Evolutionary conservation across 2,888 invertebrate species (phyloP).

Genomic region (Allolobophora icterica): DNA sequence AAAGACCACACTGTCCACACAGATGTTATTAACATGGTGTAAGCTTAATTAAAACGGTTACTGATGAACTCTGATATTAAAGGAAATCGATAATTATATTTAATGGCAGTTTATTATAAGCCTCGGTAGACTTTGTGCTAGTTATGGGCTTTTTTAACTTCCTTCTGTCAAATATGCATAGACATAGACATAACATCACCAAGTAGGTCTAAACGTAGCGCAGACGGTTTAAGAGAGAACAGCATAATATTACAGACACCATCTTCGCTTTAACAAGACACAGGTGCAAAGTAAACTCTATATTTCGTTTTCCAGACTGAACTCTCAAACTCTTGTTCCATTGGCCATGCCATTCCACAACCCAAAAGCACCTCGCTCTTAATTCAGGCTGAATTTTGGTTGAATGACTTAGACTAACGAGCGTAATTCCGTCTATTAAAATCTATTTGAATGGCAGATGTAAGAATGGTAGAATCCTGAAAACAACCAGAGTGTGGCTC

Average conservation of each 20-base stretch:
- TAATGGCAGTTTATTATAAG: no score
- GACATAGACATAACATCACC: no score
- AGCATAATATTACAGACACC: neutral
- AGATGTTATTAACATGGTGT: neutral
- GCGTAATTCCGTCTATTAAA: no score
- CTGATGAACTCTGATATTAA: neutral
- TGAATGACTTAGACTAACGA: neutral
- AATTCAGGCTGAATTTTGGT: neutral
- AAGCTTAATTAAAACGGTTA: neutral
- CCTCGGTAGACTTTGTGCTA: neutral
- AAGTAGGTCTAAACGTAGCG: neutral
- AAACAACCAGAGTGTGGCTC: neutral
- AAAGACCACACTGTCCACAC: neutral
- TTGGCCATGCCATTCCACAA: neutral
- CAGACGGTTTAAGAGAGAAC: neutral
- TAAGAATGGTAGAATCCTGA: neutral
- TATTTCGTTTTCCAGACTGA: neutral
- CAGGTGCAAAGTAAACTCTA: neutral
- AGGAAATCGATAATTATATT: neutral
- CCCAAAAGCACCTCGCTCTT: no score
- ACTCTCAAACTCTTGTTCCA: no score
- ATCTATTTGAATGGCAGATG: neutral
- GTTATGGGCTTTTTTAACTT: neutral
- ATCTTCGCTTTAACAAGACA: neutral
- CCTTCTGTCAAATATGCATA: neutral